A percentile compares a stretch with the other conserved stretches of the same genome.
Evolutionary conservation across 1,140 invertebrate genomes (phyloP).

Genomic region (Matsumurasca onukii): DNA sequence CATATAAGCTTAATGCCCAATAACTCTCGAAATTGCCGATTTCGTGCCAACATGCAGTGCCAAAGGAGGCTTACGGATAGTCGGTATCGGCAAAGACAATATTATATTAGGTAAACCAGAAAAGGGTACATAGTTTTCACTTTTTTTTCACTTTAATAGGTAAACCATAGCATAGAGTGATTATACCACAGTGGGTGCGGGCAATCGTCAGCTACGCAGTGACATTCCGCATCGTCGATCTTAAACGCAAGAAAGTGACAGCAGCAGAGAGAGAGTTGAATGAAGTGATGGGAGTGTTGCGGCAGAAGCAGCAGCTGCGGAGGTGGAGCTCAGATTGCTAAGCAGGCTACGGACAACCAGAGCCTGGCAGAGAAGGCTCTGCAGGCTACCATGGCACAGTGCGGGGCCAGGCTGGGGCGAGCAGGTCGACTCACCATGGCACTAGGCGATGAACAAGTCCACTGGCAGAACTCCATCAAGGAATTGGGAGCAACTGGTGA

Average conservation of each 20-base stretch:
- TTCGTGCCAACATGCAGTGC: no score
- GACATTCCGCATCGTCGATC: slow-evolving; percentile 78
- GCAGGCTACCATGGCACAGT: slow-evolving; percentile 69
- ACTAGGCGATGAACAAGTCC: slow-evolving; percentile 77
- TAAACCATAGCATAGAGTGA: no score
- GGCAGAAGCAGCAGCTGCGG: slow-evolving; percentile 73
- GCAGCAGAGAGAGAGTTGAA: slow-evolving; percentile 41
- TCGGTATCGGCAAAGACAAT: no score
- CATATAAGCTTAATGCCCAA: no score
- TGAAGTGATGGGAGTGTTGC: slow-evolving; percentile 69
- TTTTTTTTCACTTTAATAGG: no score
- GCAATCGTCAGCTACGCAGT: slow-evolving; percentile 86
- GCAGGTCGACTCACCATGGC: slow-evolving; percentile 82
- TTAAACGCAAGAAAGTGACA: slow-evolving; percentile 75
- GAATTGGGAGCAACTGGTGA: no score
- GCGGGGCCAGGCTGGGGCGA: slow-evolving; percentile 70
- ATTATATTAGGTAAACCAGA: no score
- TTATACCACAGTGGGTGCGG: slow-evolving; percentile 86
- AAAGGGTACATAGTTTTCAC: no score
- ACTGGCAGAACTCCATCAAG: slow-evolving; percentile 75
- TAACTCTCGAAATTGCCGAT: no score
- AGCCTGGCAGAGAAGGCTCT: slow-evolving; percentile 59
- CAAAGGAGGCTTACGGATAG: no score
- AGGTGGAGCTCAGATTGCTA: slow-evolving; percentile 64
- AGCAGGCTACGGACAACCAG: slow-evolving; percentile 64